Evolutionary conservation across 2,888 invertebrate genomes (phyloP), one percentile per base, ranked within the genome.

Genomic region (Caradrina clavipalpis): DNA sequence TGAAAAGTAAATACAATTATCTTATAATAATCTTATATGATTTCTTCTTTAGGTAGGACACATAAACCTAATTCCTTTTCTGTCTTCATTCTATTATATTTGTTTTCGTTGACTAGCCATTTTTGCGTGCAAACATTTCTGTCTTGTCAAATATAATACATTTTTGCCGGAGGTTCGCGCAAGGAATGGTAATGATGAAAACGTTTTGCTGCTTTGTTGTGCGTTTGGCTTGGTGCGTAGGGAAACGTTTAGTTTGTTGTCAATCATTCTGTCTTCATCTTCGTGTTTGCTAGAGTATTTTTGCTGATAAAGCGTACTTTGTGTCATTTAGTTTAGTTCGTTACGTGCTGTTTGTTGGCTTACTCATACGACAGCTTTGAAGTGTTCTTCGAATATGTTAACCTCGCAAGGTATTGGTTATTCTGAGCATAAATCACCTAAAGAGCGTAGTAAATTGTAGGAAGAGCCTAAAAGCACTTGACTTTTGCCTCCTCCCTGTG

Each of bases 1-100:
- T 55, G n/a, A 60, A 51, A 64, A 45, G 55, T 47, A 71, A 73
- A 78, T 42, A 55, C 47, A 63, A 63, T 74, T 81, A 64, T 63
- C 50, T 62, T 45, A 57, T 81, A 65, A 74, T 55, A 63, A 63
- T 58, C 65, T 50, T 66, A 51, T 53, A 79, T 69, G 70, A 69
- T 67, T 69, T 79, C 42, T 73, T 39, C 7, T 13, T 57, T 50
- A 50, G 13, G 50, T 62, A 56, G 55, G 53, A 56, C 50, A 64
- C 22, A 35, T 66, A 57, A 70, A 73, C 69, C 66, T 69, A 51
- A 66, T 73, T 76, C 2, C 42, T 59, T 82, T 60, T 47, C 60
- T 64, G 55, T 66, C 54, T 67, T 63, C 2, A 17, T n/a, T 63
- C 6, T 21, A 35, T 66, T 60, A 59, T 56, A 35, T 65, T 65